These are phyloP conservation scores for Ictalurus punctatus DNA, from an alignment of 2,113 vertebrate genomes.

Conservation along the genomic window DNA sequence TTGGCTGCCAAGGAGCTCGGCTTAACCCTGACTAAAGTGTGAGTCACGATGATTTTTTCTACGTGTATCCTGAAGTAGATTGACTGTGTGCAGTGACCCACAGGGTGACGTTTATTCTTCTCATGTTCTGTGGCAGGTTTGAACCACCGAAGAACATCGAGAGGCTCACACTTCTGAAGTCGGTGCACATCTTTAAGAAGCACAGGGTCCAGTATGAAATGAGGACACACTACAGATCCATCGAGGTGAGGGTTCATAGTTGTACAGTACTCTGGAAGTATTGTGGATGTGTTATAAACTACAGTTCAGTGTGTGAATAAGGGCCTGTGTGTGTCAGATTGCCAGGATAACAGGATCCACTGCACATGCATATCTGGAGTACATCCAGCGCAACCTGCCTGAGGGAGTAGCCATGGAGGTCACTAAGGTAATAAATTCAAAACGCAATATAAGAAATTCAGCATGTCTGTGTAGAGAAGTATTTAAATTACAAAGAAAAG, in stretches of 20 bases:
- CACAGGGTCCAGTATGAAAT: conserved; percentile 98
- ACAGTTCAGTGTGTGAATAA: not conserved
- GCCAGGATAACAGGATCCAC: conserved; percentile 85
- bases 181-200: conserved; percentile 96
- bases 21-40: conserved; percentile 84
- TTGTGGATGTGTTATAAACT: not conserved
- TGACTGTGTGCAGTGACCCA: not conserved
- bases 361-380: conserved; percentile 88
- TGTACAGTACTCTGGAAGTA: not conserved
- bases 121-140: conserved; percentile 67
- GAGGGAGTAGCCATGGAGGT: conserved; percentile 96
- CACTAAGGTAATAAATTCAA: conserved; percentile 77
- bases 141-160: conserved; percentile 82
- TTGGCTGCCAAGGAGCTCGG: conserved; percentile 89
- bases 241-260: conserved; percentile 78
- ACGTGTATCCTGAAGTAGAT: not conserved
- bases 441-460: not conserved
- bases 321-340: conserved; percentile 69
- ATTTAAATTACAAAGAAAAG: not conserved
- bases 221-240: conserved; percentile 85
- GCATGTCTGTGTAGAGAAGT: not conserved
- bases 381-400: conserved; percentile 93
- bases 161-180: conserved; percentile 88
- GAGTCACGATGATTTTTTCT: conserved; percentile 63
- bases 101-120: not conserved